Evolutionary conservation across 2,888 invertebrate genomes (phyloP).

Genomic region (Xanthia icteritia): DNA sequence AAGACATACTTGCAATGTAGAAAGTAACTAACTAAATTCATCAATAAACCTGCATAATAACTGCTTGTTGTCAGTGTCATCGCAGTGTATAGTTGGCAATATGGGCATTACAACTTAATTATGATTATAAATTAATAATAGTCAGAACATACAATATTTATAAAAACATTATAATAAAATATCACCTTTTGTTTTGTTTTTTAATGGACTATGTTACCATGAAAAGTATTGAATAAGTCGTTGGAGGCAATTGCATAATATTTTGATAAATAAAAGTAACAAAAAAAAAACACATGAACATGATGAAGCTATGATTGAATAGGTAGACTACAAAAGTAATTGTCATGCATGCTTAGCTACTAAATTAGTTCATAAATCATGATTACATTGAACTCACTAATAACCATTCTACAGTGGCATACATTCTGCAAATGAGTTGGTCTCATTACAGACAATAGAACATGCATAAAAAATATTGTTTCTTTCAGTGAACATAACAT

Average conservation of each 20-base stretch:
- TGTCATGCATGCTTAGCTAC: constrained; percentile 39
- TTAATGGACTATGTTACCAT: constrained; percentile 1
- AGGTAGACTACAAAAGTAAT: constrained; percentile 21
- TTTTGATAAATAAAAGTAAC: constrained; percentile 1
- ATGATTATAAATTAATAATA: not conserved
- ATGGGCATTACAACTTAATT: not conserved
- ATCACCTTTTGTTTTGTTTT: constrained; percentile 3
- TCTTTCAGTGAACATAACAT: not conserved
- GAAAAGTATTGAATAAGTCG: constrained; percentile 17
- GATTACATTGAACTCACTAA: constrained; percentile 31
- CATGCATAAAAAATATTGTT: constrained; percentile 4
- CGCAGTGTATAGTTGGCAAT: not conserved
- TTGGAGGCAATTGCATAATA: constrained; percentile 57
- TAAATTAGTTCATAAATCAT: constrained; percentile 37
- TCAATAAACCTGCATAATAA: not conserved
- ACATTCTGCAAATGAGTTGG: constrained; percentile 24
- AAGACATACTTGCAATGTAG: not conserved
- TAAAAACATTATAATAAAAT: not conserved
- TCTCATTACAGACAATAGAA: constrained; percentile 10
- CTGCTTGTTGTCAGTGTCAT: not conserved
- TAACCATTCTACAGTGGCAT: constrained; percentile 16
- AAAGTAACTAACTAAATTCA: not conserved
- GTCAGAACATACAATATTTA: constrained; percentile 3
- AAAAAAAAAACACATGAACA: constrained; percentile 6
- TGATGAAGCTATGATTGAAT: constrained; percentile 34